A percentile compares a stretch with the other conserved stretches of the same genome.
These are phyloP conservation scores for Glyphotaelius pellucidus DNA, from an alignment of 2,888 invertebrate species.

Conservation along the genomic window DNA sequence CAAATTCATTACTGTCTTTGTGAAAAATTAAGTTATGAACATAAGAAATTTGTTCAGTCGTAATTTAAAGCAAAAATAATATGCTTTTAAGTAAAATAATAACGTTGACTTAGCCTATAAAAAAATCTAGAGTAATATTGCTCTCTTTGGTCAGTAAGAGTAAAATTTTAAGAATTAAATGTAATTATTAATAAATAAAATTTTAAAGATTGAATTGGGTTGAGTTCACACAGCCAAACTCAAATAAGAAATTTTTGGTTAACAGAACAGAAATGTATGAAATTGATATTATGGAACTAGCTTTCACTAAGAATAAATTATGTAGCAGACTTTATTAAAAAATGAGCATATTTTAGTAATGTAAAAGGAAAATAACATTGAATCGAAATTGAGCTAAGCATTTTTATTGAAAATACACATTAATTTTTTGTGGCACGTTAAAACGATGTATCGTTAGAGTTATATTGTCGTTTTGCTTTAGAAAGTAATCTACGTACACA, in stretches of 20 bases:
- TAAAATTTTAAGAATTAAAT: not conserved
- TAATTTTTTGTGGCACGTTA: not conserved
- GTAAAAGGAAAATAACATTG: not conserved
- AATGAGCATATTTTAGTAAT: not conserved
- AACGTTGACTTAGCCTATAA: not conserved
- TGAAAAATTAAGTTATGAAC: not conserved
- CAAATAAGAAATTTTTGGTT: not conserved
- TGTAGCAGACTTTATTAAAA: not conserved
- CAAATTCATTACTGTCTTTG: not conserved
- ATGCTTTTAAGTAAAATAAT: not conserved
- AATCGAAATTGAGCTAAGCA: not conserved
- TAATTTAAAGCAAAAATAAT: not conserved
- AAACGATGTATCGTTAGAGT: not conserved
- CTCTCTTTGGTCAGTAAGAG: not conserved
- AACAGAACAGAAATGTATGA: not conserved
- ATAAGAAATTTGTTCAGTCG: not conserved
- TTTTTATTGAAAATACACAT: not conserved
- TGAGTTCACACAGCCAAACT: not conserved
- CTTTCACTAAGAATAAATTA: not conserved
- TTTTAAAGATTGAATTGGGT: not conserved
- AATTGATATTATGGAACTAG: not conserved
- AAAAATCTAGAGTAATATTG: not conserved
- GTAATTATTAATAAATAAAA: not conserved
- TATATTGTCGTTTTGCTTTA: not conserved
- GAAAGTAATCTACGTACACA: too few species aligned